These are phyloP conservation scores for Perccottus glenii DNA, from an alignment of 2,113 vertebrate genomes.

Conservation along the genomic window DNA sequence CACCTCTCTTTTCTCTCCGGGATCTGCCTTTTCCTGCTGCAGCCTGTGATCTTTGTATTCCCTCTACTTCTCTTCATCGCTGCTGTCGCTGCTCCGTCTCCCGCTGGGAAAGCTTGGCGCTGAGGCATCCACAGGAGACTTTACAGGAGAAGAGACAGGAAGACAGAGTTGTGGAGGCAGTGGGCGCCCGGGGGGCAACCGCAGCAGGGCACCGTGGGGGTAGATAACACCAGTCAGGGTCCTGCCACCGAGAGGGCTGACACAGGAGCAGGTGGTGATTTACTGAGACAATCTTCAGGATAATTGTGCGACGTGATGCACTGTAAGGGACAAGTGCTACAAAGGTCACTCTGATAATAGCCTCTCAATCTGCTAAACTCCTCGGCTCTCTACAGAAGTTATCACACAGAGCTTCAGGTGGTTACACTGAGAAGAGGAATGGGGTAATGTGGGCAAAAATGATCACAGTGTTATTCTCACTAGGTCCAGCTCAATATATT, in stretches of 20 bases:
- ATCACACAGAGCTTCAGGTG: slow-evolving; percentile 15
- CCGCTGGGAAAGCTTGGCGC: slow-evolving; percentile 37
- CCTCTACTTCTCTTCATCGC: slow-evolving; percentile 29
- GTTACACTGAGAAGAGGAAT: slow-evolving; percentile 5
- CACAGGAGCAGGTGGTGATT: slow-evolving; percentile 67
- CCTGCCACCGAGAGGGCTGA: slow-evolving; percentile 32
- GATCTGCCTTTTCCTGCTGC: neutral
- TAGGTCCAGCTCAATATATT: no score
- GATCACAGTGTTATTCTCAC: no score
- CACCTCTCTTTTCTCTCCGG: slow-evolving; percentile 21
- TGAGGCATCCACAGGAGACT: slow-evolving; percentile 35
- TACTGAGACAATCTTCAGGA: slow-evolving; percentile 62
- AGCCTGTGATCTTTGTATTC: slow-evolving; percentile 43
- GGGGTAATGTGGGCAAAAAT: neutral
- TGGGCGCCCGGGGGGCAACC: slow-evolving; percentile 16
- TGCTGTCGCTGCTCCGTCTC: slow-evolving; percentile 35
- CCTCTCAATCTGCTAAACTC: slow-evolving; percentile 18
- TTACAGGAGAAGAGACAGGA: neutral
- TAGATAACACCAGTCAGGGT: slow-evolving; percentile 29
- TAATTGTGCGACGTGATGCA: slow-evolving; percentile 65
- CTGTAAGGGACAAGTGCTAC: slow-evolving; percentile 48
- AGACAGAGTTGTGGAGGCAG: neutral
- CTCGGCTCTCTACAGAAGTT: slow-evolving; percentile 7
- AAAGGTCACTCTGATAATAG: slow-evolving; percentile 30
- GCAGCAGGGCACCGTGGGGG: slow-evolving; percentile 12